A percentile compares a stretch with the other conserved stretches of the same genome.
These are phyloP conservation scores for Prionace glauca DNA, from an alignment of 2,797 vertebrate species.

Conservation along the genomic window DNA sequence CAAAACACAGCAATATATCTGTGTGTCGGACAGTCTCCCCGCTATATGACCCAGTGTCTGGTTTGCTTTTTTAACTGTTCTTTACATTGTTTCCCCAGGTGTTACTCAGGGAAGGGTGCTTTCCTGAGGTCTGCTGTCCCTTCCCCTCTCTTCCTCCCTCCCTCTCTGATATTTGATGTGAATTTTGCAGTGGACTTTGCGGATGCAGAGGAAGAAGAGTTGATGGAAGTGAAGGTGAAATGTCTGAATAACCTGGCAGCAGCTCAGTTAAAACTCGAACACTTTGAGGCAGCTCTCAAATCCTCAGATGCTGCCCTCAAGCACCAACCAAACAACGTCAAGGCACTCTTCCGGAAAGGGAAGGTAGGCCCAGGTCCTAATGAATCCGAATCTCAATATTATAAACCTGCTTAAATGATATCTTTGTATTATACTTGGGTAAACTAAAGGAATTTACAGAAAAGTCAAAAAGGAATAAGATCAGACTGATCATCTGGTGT, in stretches of 20 bases:
- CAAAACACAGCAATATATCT: neutral
- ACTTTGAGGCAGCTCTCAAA: slow-evolving; percentile 79
- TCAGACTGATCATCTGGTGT: too few relatives aligned
- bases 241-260: slow-evolving; percentile 97
- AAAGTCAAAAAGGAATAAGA: neutral
- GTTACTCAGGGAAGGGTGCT: neutral
- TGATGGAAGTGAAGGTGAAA: slow-evolving; percentile 85
- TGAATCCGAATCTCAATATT: neutral
- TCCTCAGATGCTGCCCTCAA: slow-evolving; percentile 78
- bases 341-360: slow-evolving; percentile 91
- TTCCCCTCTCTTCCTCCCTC: neutral
- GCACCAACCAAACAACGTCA: slow-evolving; percentile 86
- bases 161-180: neutral
- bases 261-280: slow-evolving; percentile 87
- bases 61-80: neutral
- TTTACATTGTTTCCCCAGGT: neutral
- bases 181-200: slow-evolving; percentile 72
- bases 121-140: too few relatives aligned
- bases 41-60: neutral
- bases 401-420: neutral
- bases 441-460: neutral
- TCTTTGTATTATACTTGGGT: neutral
- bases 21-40: neutral
- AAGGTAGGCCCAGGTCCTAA: slow-evolving; percentile 63
- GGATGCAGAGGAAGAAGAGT: slow-evolving; percentile 71